Evolutionary conservation across 2,888 invertebrate species (phyloP), one percentile per base, ranked within the genome.

Genomic region (Boloria euphrosyne): DNA sequence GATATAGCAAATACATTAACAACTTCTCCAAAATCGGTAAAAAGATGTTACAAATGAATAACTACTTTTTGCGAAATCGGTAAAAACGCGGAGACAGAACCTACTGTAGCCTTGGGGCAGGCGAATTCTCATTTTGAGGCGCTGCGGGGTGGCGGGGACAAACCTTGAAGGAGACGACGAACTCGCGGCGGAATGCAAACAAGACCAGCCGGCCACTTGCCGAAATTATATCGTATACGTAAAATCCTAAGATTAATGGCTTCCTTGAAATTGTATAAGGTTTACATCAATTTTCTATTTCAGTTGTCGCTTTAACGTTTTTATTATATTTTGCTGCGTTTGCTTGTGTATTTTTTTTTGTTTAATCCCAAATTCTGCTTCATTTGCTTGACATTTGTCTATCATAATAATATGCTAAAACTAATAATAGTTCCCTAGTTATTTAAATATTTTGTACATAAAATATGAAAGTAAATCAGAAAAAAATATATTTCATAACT

Each of bases 131-230:
- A 73, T 68, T 66, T 50, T 68, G 69, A 84, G 87, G 88, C 87
- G 78, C 86, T 82, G 80, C 75, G 78, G 80, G 82, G 82, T 77
- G 77, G 76, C 76, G 77, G 76, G 76, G 73, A 73, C 70, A 80
- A 84, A 83, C 90, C 91, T 90, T 90, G 90, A 76, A 69, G 74
- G 81, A 82, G 85, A 78, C 90, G 81, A 79, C 88, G 90, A 90
- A 87, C 89, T 80, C 84, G 70, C 78, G 64, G 60, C 82, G 88
- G 89, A 89, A 88, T 87, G 90, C 88, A 85, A 89, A 89, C 87
- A 85, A 79, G 80, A 79, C 78, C 79, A 72, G 78, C 78, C 80
- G 73, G 73, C 76, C 78, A 75, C 79, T 82, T 82, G 88, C 88
- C 89, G 82, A 90, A 90, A 80, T 82, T 81, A 74, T 71, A 67